Evolutionary conservation across 2,888 invertebrate species (phyloP).

Genomic region (Automeris io): DNA sequence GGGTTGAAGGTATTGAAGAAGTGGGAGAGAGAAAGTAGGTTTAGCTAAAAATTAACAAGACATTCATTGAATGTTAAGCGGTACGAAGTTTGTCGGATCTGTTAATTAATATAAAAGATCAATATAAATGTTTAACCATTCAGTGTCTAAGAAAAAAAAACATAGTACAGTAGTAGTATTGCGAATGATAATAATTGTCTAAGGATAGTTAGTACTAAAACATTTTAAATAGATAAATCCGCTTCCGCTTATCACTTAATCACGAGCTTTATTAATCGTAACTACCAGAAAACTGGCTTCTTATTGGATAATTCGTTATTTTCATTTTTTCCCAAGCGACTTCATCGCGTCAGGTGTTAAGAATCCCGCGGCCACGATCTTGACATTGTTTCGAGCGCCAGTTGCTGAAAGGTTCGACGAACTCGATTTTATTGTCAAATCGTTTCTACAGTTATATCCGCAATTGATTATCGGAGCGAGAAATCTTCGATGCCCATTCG

Average conservation of each 20-base stretch:
- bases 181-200: too few relatives aligned
- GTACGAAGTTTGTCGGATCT: too few relatives aligned
- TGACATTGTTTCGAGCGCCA: constrained; percentile 52
- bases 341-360: constrained; percentile 58
- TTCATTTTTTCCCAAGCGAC: constrained; percentile 38
- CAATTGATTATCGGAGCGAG: constrained; percentile 10
- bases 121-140: too few relatives aligned
- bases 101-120: too few relatives aligned
- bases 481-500: constrained; percentile 12
- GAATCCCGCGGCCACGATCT: constrained; percentile 60
- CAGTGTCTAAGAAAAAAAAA: too few relatives aligned
- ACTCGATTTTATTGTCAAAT: constrained; percentile 22
- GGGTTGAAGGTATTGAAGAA: too few relatives aligned
- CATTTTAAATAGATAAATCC: constrained; percentile 9
- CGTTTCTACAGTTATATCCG: constrained; percentile 6
- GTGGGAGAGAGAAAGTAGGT: too few relatives aligned
- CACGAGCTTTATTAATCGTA: constrained; percentile 17
- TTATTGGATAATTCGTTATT: constrained; percentile 74
- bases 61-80: too few relatives aligned
- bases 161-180: too few relatives aligned
- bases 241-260: constrained; percentile 23
- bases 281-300: constrained; percentile 54
- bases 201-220: too few relatives aligned
- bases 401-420: constrained; percentile 38
- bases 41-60: too few relatives aligned